phyloP scores from a whole-genome alignment of 2,113 vertebrate genomes.

The Nettapus auritus region DNA sequence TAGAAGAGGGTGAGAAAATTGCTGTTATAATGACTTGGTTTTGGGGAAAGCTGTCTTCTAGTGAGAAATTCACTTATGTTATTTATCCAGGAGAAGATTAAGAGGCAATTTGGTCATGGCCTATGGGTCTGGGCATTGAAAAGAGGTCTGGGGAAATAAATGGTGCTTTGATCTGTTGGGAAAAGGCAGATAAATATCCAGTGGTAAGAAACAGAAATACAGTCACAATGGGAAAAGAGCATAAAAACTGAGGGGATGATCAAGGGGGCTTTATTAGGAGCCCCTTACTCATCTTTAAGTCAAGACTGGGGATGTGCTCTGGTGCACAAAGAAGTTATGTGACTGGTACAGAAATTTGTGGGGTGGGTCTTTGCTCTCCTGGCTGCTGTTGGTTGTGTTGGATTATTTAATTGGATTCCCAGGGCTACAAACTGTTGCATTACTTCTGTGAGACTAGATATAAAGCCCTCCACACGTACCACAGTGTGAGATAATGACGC shows the following conservation, averaged over 20 bases:
- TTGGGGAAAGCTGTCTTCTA: conserved; percentile 2
- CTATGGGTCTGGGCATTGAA: not conserved
- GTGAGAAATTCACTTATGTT: not conserved
- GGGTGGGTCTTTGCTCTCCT: not conserved
- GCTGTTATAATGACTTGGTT: not conserved
- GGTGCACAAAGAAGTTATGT: not conserved
- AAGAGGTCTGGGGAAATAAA: not conserved
- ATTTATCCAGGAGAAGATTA: conserved; percentile 52
- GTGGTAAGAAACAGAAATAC: not conserved
- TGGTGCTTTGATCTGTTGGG: not conserved
- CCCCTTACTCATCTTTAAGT: not conserved
- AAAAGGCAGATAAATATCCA: not conserved
- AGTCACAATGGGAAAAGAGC: not conserved
- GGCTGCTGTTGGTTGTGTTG: not conserved
- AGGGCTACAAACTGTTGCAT: not conserved
- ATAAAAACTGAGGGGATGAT: not conserved
- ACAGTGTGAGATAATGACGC: not conserved
- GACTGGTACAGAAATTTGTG: not conserved
- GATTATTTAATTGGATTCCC: not conserved
- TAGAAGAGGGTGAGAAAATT: conserved; percentile 23
- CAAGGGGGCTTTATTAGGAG: not conserved
- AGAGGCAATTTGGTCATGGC: conserved; percentile 26
- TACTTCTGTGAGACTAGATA: not conserved
- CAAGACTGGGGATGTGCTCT: not conserved
- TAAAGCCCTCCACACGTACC: not conserved